A percentile compares a stretch with the other conserved stretches of the same genome.
phyloP scores from a whole-genome alignment of 92 coral and sea anemone species.

The Micromussa lordhowensis region DNA sequence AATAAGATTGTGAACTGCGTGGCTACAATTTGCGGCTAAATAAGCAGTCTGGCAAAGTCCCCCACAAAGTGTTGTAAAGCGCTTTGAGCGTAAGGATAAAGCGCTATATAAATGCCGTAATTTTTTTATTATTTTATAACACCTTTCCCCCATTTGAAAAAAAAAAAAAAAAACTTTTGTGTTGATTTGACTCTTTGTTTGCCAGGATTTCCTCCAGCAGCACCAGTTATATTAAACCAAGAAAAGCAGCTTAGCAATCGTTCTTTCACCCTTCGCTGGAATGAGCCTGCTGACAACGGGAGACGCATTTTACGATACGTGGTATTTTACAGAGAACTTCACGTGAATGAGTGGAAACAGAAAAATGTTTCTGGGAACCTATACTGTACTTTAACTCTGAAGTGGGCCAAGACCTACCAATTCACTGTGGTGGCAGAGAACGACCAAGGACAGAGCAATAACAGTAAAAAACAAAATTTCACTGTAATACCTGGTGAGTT shows the following conservation, averaged over 20 bases:
- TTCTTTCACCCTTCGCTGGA: conserved; percentile 40
- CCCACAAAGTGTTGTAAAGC: too few relatives aligned
- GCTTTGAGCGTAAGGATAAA: too few relatives aligned
- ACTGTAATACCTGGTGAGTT: conserved; percentile 43
- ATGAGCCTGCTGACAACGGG: conserved; percentile 17
- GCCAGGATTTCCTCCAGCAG: conserved; percentile 58
- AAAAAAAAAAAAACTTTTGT: background rate
- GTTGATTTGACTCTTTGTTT: background rate
- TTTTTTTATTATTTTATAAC: background rate
- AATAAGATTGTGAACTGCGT: too few relatives aligned
- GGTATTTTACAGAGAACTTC: conserved; percentile 17
- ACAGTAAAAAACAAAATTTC: background rate
- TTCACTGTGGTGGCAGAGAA: conserved; percentile 51
- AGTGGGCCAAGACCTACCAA: conserved; percentile 42
- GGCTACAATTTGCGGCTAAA: too few relatives aligned
- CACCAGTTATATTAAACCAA: conserved; percentile 32
- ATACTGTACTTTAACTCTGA: conserved; percentile 9
- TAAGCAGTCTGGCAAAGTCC: too few relatives aligned
- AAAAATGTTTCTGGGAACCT: background rate
- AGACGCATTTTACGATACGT: conserved; percentile 33
- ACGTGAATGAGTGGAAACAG: background rate
- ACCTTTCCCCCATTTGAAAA: background rate
- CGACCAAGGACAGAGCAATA: conserved; percentile 42
- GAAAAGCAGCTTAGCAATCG: background rate
- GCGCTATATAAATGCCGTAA: too few relatives aligned